Base-by-base conservation (phyloP, 2,113 vertebrate genomes). In the Sylvia atricapilla region DNA sequence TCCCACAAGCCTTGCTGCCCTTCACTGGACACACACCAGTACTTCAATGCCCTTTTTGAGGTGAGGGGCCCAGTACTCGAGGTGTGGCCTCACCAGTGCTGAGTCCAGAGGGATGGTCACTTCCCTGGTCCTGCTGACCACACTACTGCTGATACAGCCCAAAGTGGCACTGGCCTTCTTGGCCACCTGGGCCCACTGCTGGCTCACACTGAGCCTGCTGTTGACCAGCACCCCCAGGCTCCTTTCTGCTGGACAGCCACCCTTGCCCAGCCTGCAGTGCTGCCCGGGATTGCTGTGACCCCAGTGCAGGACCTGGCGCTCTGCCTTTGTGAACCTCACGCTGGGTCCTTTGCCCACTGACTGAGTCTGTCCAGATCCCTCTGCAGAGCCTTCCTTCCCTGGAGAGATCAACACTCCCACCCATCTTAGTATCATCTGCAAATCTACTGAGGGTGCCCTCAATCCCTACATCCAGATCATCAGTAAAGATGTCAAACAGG, bases 1-100 rank as follows among this genome's bases (percentile, higher is more conserved):
- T 49, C 43, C 18, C 56, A 25, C 0, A 0, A 47, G 41, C 56
- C 20, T 62, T 41, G 10, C 0, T 39, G 56, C 30, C n/a, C 75
- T 47, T 55, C 41, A 17, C 16, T 55, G 41, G 53, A 20, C 24
- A 47, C 7, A 3, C 8, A 25, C 24, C 74, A 55, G 19, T 3
- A 6, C 41, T 53, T 31, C 41, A 79, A 3, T 21, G 30, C 4
- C 15, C 10, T 70, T 30, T n/a, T 13, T 18, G 16, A 30, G 55
- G 24, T 4, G 56, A 55, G 28, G 3, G 13, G 7, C n/a, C 47
- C 4, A 15, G 24, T 1, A 4, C 56, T 43, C 0, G 1, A 49
- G 72, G 30, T 50, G 41, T 58, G 50, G 41, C 60, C 30, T 49
- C 59, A 41, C 15, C 69, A 47, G 6, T 8, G 41, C 41, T 15